phyloP scores from a whole-genome alignment of 2,888 invertebrate species.

The Hypomecis punctinalis region DNA sequence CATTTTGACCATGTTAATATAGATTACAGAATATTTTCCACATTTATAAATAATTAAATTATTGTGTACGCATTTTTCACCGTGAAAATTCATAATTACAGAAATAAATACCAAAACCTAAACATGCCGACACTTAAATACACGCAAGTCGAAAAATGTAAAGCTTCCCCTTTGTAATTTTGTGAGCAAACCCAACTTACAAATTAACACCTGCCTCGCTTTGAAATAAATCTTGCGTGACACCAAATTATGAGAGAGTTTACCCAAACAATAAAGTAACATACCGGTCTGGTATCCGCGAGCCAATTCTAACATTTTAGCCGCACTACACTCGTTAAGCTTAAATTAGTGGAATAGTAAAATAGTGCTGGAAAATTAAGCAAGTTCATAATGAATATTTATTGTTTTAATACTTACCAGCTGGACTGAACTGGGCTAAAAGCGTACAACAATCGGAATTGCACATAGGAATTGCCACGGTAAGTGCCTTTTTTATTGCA shows the following conservation, averaged over 20 bases:
- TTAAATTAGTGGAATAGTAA: constrained; percentile 79
- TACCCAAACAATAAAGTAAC: constrained; percentile 44
- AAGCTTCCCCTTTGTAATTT: constrained; percentile 2
- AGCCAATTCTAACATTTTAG: constrained; percentile 44
- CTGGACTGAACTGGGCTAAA: constrained; percentile 63
- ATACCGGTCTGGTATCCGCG: constrained; percentile 42
- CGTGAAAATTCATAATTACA: too few relatives aligned
- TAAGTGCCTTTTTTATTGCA: constrained; percentile 65
- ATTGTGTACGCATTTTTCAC: too few relatives aligned
- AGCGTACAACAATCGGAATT: constrained; percentile 66
- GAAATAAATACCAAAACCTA: too few relatives aligned
- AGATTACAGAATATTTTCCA: too few relatives aligned
- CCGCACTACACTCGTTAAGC: constrained; percentile 64
- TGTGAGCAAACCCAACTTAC: constrained; percentile 7
- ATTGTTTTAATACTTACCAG: constrained; percentile 80
- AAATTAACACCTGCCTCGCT: constrained; percentile 16
- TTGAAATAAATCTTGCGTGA: constrained; percentile 29
- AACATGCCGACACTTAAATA: too few relatives aligned
- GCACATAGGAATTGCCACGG: constrained; percentile 69
- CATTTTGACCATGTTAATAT: too few relatives aligned
- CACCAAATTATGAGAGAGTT: constrained; percentile 35
- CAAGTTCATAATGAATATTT: constrained; percentile 84
- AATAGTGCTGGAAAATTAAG: constrained; percentile 79
- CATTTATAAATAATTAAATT: too few relatives aligned
- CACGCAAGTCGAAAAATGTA: not conserved